A percentile compares a stretch with the other conserved stretches of the same genome.
Conservation (phyloP, 2,113 vertebrate genomes). For the Nerophis lumbriciformis region DNA sequence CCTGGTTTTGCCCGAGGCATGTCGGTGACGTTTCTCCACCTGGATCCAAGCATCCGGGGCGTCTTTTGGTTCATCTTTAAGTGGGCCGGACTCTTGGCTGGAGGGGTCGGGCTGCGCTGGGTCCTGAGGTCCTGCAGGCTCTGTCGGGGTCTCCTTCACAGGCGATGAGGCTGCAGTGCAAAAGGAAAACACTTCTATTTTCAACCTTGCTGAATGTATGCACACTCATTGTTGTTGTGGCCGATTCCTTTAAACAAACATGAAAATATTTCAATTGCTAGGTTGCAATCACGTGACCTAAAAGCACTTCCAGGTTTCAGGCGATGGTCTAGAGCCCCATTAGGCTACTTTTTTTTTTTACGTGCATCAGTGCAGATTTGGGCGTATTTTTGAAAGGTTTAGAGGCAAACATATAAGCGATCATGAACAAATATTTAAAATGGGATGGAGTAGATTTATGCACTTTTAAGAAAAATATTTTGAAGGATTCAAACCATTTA, state of each 20-base stretch:
- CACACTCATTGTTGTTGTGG: background rate
- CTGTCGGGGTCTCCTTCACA: conserved; percentile 25
- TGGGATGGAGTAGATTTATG: too few relatives aligned
- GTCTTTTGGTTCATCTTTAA: conserved; percentile 9
- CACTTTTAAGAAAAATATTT: too few relatives aligned
- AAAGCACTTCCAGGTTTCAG: too few relatives aligned
- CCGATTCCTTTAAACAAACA: background rate
- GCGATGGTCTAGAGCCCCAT: too few relatives aligned
- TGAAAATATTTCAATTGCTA: background rate
- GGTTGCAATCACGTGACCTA: too few relatives aligned
- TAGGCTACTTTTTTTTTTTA: too few relatives aligned
- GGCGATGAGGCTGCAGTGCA: conserved; percentile 53
- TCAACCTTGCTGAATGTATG: too few relatives aligned
- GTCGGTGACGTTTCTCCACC: conserved; percentile 82
- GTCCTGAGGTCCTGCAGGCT: conserved; percentile 24
- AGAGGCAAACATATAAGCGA: too few relatives aligned
- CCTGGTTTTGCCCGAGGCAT: conserved; percentile 75
- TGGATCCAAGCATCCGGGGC: conserved; percentile 86
- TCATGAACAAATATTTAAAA: too few relatives aligned
- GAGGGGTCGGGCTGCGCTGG: conserved; percentile 21
- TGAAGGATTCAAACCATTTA: too few relatives aligned
- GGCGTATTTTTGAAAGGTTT: too few relatives aligned
- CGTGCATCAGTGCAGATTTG: too few relatives aligned
- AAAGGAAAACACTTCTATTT: background rate
- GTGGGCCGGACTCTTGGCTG: conserved; percentile 16